Evolutionary conservation across 2,797 vertebrate genomes (phyloP).

Genomic region (Serranus cabrilla): DNA sequence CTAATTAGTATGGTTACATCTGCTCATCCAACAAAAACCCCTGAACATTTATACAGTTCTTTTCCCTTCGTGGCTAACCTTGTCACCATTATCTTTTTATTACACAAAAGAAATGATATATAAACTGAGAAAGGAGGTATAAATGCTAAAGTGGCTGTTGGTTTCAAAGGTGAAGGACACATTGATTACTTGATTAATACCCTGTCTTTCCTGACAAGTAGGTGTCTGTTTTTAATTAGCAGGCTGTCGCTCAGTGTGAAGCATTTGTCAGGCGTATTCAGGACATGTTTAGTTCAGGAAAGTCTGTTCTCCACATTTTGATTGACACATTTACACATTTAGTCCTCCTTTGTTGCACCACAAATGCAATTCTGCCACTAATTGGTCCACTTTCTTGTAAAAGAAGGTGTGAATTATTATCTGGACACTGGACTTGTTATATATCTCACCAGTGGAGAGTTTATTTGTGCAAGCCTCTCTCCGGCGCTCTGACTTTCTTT

Average conservation of each 20-base stretch:
- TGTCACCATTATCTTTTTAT: slow-evolving; percentile 11
- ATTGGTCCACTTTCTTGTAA: slow-evolving; percentile 27
- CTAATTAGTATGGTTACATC: too few species aligned
- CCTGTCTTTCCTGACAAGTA: slow-evolving; percentile 34
- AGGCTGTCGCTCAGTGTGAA: slow-evolving; percentile 15
- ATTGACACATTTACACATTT: slow-evolving; percentile 49
- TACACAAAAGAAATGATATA: neutral
- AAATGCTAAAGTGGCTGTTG: slow-evolving; percentile 1
- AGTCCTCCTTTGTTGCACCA: slow-evolving; percentile 23
- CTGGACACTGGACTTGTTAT: slow-evolving; percentile 24
- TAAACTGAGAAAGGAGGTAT: neutral
- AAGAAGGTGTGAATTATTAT: slow-evolving; percentile 34
- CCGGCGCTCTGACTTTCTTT: neutral
- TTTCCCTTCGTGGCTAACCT: neutral
- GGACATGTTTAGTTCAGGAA: slow-evolving; percentile 33
- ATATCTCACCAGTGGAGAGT: neutral
- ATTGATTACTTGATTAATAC: slow-evolving; percentile 34
- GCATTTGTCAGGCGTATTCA: slow-evolving; percentile 36
- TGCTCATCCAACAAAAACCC: slow-evolving; percentile 8
- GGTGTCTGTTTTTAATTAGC: slow-evolving; percentile 50
- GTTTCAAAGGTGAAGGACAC: slow-evolving; percentile 29
- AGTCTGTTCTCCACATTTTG: neutral
- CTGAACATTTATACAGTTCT: slow-evolving; percentile 3
- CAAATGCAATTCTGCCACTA: slow-evolving; percentile 32
- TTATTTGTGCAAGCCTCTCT: slow-evolving; percentile 3